Evolutionary conservation across 2,797 vertebrate species (phyloP), one percentile per base, ranked within the genome.

Genomic region (Poecile montanus): DNA sequence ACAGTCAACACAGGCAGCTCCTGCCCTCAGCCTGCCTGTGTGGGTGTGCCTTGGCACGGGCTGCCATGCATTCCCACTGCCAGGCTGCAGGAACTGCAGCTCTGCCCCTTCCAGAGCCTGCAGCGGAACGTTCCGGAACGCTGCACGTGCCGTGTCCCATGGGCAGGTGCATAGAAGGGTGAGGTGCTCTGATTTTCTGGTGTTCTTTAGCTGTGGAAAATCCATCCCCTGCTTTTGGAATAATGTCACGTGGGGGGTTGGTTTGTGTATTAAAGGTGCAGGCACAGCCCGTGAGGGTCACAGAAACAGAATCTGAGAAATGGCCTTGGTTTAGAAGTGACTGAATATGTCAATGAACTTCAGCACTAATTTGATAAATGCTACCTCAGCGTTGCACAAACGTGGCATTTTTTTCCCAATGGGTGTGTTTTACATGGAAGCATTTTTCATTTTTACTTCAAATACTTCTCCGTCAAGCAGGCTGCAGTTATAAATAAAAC

Each of bases 61-160:
- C 88, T 44, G 57, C 36, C 77, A 76, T 83, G 72, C 12, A 22
- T 88, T 58, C 57, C 73, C 50, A 4, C 40, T 11, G 38, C 2
- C 1, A 0, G 71, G 79, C 57, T 73, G 72, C 48, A 9, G 82
- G 51, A 45, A 11, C 3, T 40, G 61, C 77, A 30, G n/a, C 3
- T 8, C 66, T 48, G 20, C 22, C 53, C 85, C 42, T 53, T 68
- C 62, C 89, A 4, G 27, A 48, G 80, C 4, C n/a, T 29, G 29
- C 47, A 19, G 6, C 1, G 2, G 34, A 57, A 19, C 1, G 13
- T 32, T 71, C 30, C 27, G 14, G 40, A 63, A 10, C 1, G 29
- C 12, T 34, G 2, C 44, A 3, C 3, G 0, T 10, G 38, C 9
- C 2, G 21, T 5, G 29, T 6, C 38, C 51, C 4, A 0, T 1